A percentile compares a stretch with the other conserved stretches of the same genome.
Evolutionary conservation across 2,797 vertebrate species (phyloP).

Genomic region (Diceros bicornis): DNA sequence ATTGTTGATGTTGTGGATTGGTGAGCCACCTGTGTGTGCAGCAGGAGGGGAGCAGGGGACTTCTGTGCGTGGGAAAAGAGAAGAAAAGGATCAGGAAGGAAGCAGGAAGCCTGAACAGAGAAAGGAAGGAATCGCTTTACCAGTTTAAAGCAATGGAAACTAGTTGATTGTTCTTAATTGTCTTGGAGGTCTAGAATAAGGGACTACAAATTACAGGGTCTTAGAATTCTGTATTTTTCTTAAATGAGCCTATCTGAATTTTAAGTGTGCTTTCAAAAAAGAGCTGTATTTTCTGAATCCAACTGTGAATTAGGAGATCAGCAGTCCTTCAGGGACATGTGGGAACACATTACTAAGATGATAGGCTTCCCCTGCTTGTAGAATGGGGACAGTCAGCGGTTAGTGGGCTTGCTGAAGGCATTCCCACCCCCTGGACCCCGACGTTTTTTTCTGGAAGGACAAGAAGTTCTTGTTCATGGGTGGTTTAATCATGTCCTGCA

Average conservation of each 20-base stretch:
- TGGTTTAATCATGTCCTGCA: not conserved
- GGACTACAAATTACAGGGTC: not conserved
- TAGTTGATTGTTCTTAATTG: not conserved
- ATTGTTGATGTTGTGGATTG: not conserved
- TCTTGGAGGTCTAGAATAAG: not conserved
- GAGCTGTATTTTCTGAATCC: not conserved
- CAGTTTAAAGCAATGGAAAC: not conserved
- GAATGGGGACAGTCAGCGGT: not conserved
- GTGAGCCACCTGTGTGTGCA: not conserved
- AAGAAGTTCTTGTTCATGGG: not conserved
- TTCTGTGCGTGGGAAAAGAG: not conserved
- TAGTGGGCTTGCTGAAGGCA: not conserved
- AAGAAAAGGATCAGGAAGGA: slow-evolving; percentile 46
- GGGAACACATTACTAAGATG: not conserved
- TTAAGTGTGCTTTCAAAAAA: not conserved
- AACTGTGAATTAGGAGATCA: not conserved
- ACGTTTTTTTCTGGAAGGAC: not conserved
- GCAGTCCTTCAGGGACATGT: not conserved
- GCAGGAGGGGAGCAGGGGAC: no score
- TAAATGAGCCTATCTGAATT: not conserved
- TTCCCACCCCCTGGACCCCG: accelerated
- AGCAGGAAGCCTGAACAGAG: slow-evolving; percentile 58
- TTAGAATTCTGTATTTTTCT: not conserved
- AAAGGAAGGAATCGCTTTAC: not conserved
- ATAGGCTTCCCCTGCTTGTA: not conserved